Base-by-base conservation (phyloP, 1,140 invertebrate genomes). In the Nasonia longicornis region DNA sequence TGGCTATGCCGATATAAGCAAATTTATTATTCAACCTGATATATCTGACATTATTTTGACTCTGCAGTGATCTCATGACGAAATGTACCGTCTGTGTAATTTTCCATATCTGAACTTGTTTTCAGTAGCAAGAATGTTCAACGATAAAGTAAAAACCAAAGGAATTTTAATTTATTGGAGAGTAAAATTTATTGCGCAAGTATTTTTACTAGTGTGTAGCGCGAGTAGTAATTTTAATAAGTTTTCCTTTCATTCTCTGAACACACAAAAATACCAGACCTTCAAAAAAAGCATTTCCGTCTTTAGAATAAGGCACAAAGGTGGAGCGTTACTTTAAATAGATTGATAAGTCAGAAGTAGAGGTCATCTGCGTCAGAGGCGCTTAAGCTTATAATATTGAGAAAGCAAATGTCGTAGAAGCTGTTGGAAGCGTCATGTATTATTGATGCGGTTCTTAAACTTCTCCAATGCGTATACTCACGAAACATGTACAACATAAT, bases 311-410 rank as follows among this genome's bases (percentile, higher is more conserved):
- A 1, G 38, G 29, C 8, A 81, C 42, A 81, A 81, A 64, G 31
- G 22, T 16, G 10, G 20, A 66, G 0, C 1, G 26, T 66, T 71
- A 48, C 72, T 82, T 80, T 67, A 45, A 76, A 77, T 77, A 81
- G 35, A 38, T 71, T 71, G 20, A 81, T 81, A 11, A 38, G 67
- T 70, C 82, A 83, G 83, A 82, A 84, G 71, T 81, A 85, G 82
- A 84, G 86, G 86, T 87, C 84, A 85, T 80, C 77, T 83, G 84
- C 85, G 88, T 88, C 87, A 88, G 72, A 85, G 79, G 70, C 80
- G 76, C 83, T 85, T 86, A 83, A 85, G 86, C 81, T 73, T 42
- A 66, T 77, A 67, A 71, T 81, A 74, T 81, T 81, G 67, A 81
- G 77, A 81, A 77, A 64, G 16, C 8, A 64, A 72, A 70, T 42